Conservation (phyloP, 2,113 vertebrate species). For the Thymallus thymallus region DNA sequence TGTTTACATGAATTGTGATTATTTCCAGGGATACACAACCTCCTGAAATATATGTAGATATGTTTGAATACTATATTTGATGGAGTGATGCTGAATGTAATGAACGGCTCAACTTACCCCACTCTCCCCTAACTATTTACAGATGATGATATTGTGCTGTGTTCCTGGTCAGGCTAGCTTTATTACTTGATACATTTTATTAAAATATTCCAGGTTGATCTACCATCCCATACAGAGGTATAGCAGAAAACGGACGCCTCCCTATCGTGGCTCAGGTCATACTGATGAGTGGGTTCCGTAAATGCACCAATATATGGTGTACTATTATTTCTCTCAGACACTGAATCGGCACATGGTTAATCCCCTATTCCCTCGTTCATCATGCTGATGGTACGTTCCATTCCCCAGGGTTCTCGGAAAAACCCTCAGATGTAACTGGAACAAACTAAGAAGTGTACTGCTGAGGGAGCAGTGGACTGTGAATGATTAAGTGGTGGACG, state of each 20-base stretch:
- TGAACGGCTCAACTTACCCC: no score
- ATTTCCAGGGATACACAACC: no score
- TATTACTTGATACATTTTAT: constrained; percentile 21
- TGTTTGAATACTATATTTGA: no score
- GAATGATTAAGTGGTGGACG: constrained; percentile 7
- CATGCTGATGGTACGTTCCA: constrained; percentile 39
- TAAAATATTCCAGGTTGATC: constrained; percentile 23
- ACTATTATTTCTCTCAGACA: constrained; percentile 43
- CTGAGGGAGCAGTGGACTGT: constrained; percentile 7
- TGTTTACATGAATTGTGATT: no score
- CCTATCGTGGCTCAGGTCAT: neutral
- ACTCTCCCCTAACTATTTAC: neutral
- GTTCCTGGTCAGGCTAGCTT: constrained; percentile 18
- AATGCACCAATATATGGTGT: constrained; percentile 30
- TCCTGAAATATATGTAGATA: no score
- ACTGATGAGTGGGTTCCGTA: constrained; percentile 9
- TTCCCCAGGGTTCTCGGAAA: constrained; percentile 22
- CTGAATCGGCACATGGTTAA: constrained; percentile 48
- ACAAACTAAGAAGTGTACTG: constrained; percentile 8
- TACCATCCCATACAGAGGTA: constrained; percentile 5
- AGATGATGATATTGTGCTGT: constrained; percentile 9
- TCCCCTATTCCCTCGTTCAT: constrained; percentile 4
- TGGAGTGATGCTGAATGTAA: no score
- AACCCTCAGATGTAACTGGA: constrained; percentile 37
- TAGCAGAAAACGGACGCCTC: neutral